A percentile compares a stretch with the other conserved stretches of the same genome.
Evolutionary conservation across 2,888 invertebrate genomes (phyloP).

Genomic region (Adineta ricciae): DNA sequence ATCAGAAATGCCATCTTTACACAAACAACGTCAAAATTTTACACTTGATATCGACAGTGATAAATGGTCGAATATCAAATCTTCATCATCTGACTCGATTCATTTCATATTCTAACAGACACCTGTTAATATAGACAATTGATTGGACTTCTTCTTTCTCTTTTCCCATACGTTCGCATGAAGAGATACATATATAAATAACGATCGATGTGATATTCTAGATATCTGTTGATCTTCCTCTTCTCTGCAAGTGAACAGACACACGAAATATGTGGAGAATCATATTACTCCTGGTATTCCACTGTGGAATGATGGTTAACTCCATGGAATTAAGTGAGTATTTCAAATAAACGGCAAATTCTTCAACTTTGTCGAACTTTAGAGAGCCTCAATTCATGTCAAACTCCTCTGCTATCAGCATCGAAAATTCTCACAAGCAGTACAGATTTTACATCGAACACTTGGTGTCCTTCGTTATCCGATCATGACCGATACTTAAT

Average conservation of each 20-base stretch:
- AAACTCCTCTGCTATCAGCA: neutral
- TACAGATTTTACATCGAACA: neutral
- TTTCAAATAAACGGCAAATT: too few species aligned
- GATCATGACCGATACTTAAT: neutral
- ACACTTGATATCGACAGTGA: neutral
- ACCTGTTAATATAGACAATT: neutral
- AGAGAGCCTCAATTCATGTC: neutral
- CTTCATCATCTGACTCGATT: neutral
- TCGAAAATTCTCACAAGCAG: neutral
- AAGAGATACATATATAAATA: neutral
- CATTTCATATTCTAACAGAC: neutral
- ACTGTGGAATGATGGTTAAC: neutral
- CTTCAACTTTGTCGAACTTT: neutral
- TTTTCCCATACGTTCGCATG: neutral
- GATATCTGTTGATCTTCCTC: neutral
- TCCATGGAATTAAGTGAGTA: neutral
- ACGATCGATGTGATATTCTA: neutral
- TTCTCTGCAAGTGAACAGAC: neutral
- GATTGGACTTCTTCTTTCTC: neutral
- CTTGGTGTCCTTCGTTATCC: neutral
- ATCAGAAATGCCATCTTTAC: neutral
- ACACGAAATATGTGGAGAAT: neutral
- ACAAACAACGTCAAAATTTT: neutral
- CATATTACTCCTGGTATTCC: neutral
- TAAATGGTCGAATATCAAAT: neutral